A percentile compares a stretch with the other conserved stretches of the same genome.
Evolutionary conservation across 2,113 vertebrate genomes (phyloP).

Genomic region (Chroicocephalus ridibundus): DNA sequence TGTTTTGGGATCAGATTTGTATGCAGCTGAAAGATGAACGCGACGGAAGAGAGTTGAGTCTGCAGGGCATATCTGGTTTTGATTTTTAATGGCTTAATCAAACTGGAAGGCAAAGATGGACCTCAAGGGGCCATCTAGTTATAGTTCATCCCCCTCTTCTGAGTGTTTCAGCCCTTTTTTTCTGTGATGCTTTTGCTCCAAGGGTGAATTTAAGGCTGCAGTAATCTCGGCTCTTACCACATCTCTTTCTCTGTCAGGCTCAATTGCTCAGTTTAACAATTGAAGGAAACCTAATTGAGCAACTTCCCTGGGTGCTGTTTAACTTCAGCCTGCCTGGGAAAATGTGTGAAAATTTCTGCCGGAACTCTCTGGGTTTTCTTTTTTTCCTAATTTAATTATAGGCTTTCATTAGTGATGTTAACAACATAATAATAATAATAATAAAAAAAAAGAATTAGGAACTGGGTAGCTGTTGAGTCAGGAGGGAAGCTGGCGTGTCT

Average conservation of each 20-base stretch:
- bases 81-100: not conserved
- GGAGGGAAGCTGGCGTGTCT: not conserved
- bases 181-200: not conserved
- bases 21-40: not conserved
- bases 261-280: not conserved
- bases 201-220: not conserved
- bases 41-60: not conserved
- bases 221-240: not conserved
- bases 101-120: not conserved
- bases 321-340: not conserved
- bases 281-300: not conserved
- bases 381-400: not conserved
- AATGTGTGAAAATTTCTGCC: not conserved
- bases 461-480: not conserved
- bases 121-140: not conserved
- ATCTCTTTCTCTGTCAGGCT: not conserved
- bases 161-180: not conserved
- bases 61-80: not conserved
- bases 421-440: rapidly evolving
- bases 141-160: not conserved
- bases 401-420: not conserved
- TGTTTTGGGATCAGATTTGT: not conserved
- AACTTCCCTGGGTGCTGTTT: not conserved
- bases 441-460: not conserved
- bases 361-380: not conserved